These are phyloP conservation scores for Bimastos eiseni DNA, from an alignment of 2,888 invertebrate genomes.

Conservation along the genomic window DNA sequence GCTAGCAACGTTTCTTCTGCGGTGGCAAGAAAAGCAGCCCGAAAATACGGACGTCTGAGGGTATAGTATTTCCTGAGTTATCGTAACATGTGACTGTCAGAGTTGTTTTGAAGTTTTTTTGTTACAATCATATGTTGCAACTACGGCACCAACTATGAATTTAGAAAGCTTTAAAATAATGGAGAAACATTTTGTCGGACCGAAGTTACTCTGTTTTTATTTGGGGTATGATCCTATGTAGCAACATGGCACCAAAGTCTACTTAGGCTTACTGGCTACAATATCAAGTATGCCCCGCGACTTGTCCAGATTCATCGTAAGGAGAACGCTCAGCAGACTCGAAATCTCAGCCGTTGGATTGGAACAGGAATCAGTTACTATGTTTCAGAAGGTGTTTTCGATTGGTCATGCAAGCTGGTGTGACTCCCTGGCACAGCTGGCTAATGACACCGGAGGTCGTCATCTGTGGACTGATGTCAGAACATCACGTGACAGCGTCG, in stretches of 20 bases:
- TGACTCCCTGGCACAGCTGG: neutral
- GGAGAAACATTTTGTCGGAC: no score
- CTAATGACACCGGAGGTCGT: neutral
- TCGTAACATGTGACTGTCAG: no score
- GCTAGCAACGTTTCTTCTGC: neutral
- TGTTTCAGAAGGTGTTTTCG: neutral
- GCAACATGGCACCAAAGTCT: neutral
- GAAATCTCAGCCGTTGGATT: neutral
- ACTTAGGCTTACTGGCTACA: no score
- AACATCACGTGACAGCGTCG: constrained; percentile 13
- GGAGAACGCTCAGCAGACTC: neutral
- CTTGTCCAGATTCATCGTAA: neutral
- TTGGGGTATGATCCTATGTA: no score
- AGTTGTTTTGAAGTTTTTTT: no score
- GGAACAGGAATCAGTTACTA: neutral
- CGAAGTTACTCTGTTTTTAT: no score
- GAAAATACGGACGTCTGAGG: neutral
- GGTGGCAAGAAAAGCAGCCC: neutral
- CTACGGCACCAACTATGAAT: no score
- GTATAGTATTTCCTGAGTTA: neutral
- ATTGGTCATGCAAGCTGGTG: neutral
- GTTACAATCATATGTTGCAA: no score
- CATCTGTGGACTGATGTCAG: neutral
- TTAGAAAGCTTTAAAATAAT: no score
- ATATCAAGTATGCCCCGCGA: neutral